Percentiles rank a stretch among this genome's conserved stretches.
Evolutionary conservation across 2,888 invertebrate genomes (phyloP).

Genomic region (Volucella zonaria): DNA sequence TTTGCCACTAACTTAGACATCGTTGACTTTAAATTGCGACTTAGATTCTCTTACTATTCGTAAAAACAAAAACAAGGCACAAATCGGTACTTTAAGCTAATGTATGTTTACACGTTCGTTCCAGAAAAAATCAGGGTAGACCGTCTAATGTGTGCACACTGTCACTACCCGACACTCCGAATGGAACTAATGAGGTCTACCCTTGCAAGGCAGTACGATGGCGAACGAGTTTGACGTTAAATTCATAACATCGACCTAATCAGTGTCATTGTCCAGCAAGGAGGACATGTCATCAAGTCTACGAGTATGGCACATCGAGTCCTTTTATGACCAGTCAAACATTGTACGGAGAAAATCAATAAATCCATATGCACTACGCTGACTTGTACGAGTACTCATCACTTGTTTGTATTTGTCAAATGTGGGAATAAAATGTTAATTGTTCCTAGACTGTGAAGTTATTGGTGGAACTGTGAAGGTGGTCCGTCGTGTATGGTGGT

Average conservation of each 20-base stretch:
- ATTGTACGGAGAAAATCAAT: slow-evolving; percentile 63
- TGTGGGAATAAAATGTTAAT: slow-evolving; percentile 23
- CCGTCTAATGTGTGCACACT: slow-evolving; percentile 30
- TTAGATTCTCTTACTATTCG: not conserved
- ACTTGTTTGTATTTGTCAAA: slow-evolving; percentile 8
- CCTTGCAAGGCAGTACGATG: slow-evolving; percentile 8
- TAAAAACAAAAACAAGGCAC: slow-evolving; percentile 48
- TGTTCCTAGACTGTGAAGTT: not conserved
- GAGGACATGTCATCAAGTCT: slow-evolving; percentile 20
- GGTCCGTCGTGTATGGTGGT: not conserved
- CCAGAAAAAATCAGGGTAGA: not conserved
- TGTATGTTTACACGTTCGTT: not conserved
- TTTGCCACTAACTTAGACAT: slow-evolving; percentile 74
- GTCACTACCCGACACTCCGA: slow-evolving; percentile 47
- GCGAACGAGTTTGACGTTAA: slow-evolving; percentile 36
- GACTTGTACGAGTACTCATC: not conserved
- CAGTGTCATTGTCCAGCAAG: slow-evolving; percentile 66
- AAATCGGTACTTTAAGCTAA: slow-evolving; percentile 14
- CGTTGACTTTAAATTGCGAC: slow-evolving; percentile 15
- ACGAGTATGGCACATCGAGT: slow-evolving; percentile 10
- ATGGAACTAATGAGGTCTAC: slow-evolving; percentile 52
- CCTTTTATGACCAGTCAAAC: slow-evolving; percentile 39
- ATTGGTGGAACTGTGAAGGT: slow-evolving; percentile 5
- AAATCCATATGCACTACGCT: slow-evolving; percentile 34
- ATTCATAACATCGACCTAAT: slow-evolving; percentile 41